Evolutionary conservation across 2,797 vertebrate genomes (phyloP), one percentile per base, ranked within the genome.

Genomic region (Euphonia xanthogaster): DNA sequence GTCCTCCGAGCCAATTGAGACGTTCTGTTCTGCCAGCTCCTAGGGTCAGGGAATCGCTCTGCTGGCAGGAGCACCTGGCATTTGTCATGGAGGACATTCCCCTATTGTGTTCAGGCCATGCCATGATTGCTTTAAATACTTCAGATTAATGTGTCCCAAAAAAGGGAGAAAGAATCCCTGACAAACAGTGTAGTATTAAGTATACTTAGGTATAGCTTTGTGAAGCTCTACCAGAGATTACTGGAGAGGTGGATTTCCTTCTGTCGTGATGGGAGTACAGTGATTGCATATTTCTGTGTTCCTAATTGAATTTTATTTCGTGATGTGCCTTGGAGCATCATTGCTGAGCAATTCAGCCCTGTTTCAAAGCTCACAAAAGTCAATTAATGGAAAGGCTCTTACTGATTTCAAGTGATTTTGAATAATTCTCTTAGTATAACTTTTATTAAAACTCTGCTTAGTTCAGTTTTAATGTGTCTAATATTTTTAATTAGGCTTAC

Each of bases 31-130:
- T 91, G 86, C 94, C 88, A 86, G 88, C 55, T 88, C 54, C 55
- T 25, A 15, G 81, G 73, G 70, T 58, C 80, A 78, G 66, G 73
- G 82, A 93, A 86, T 77, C 0, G 0, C 68, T 75, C 37, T 88
- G 91, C 87, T 91, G 87, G 93, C 93, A 81, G 73, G 2, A 78
- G 28, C 88, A 93, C 86, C 86, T 92, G 92, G 79, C 73, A 81
- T 90, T 94, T 80, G 44, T 72, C 7, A 5, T 23, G 47, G 48
- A 77, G 86, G 67, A 90, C 62, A 35, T 88, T 88, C 54, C 39
- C 62, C 50, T 66, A 0, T 44, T 75, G 73, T 66, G 70, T 60
- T 81, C 62, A 54, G 70, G 31, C 76, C 37, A 24, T 39, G 45
- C 74, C 33, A 63, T 20, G 27, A 60, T 92, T 4, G 11, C 68